phyloP scores from a whole-genome alignment of 2,797 vertebrate species.

The Benthosema pterotum region DNA sequence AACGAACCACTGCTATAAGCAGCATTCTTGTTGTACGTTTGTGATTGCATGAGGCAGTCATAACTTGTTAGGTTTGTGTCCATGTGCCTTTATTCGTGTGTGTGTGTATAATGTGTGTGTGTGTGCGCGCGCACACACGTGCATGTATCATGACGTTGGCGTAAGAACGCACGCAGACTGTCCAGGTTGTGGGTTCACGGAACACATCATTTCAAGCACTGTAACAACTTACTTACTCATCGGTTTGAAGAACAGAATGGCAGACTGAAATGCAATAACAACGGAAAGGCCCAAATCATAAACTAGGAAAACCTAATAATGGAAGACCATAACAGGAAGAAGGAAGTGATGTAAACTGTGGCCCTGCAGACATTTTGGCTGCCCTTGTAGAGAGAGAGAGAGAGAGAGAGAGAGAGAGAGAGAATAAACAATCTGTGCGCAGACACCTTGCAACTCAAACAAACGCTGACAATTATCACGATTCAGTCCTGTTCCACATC shows the following conservation, averaged over 20 bases:
- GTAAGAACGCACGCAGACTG: slow-evolving; percentile 7
- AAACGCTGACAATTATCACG: background rate
- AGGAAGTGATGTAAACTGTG: slow-evolving; percentile 29
- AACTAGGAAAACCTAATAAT: slow-evolving; percentile 22
- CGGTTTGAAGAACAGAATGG: background rate
- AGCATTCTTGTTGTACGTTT: no score
- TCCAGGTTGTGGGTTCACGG: background rate
- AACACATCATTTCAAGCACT: background rate
- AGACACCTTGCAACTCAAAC: background rate
- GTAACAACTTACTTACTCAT: background rate
- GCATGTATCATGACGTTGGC: background rate
- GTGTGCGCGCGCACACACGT: background rate
- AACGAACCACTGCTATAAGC: no score
- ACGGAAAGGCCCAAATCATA: background rate
- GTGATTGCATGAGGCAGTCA: no score
- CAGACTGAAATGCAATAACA: background rate
- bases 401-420: background rate
- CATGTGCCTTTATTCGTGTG: background rate
- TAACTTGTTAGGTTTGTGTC: no score
- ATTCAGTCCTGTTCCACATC: background rate
- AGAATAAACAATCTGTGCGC: background rate
- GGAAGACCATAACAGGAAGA: slow-evolving; percentile 26
- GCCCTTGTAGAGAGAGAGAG: slow-evolving; percentile 9
- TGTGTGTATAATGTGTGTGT: background rate
- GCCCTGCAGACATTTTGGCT: slow-evolving; percentile 21